A percentile compares a stretch with the other conserved stretches of the same genome.
Conservation (phyloP, 2,888 invertebrate species). For the Sarcophaga subvicina region DNA sequence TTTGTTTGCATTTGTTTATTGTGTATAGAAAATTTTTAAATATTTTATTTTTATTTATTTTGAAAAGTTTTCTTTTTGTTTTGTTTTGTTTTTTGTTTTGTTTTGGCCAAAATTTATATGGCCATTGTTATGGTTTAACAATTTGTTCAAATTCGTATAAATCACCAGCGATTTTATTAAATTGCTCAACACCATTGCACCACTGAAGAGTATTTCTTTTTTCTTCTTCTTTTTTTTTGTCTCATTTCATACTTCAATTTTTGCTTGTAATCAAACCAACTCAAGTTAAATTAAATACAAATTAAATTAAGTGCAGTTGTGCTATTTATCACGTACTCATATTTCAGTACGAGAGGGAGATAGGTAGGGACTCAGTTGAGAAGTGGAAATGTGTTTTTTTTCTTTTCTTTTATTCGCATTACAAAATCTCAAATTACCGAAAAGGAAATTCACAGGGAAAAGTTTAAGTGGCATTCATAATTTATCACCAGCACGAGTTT, state of each 20-base stretch:
- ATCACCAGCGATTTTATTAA: not conserved
- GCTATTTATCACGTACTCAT: conserved; percentile 42
- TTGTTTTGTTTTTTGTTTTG: not conserved
- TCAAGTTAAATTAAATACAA: not conserved
- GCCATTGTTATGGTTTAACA: not conserved
- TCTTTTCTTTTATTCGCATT: not conserved
- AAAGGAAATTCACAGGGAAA: not conserved
- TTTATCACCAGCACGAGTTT: conserved; percentile 27
- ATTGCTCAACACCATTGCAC: not conserved
- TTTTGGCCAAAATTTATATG: conserved; percentile 12
- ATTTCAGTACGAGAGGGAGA: not conserved
- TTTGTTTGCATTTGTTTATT: not conserved
- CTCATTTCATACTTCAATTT: not conserved
- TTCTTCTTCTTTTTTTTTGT: not conserved
- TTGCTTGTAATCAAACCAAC: not conserved
- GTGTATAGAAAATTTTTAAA: conserved; percentile 11
- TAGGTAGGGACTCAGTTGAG: not conserved
- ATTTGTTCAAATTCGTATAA: not conserved
- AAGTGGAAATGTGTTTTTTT: not conserved
- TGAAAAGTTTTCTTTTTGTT: not conserved
- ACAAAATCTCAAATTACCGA: conserved; percentile 6
- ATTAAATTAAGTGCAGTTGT: conserved; percentile 5
- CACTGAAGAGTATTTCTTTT: not conserved
- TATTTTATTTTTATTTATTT: conserved; percentile 8
- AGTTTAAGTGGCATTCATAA: not conserved